phyloP scores from a whole-genome alignment of 2,797 vertebrate species.

The Pachyuromys duprasi region DNA sequence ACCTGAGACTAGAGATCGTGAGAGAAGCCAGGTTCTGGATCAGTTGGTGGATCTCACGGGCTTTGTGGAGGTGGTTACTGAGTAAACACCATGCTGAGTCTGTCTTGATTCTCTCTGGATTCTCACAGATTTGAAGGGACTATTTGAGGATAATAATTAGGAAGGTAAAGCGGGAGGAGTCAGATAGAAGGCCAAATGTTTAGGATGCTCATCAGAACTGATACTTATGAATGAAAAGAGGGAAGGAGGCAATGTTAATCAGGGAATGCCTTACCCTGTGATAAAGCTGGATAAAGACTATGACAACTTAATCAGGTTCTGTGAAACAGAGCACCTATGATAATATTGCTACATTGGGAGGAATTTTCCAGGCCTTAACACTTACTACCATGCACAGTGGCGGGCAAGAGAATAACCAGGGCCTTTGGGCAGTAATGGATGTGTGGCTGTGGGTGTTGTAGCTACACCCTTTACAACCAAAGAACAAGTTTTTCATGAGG shows the following conservation, averaged over 20 bases:
- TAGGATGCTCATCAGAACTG: background rate
- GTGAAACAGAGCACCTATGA: background rate
- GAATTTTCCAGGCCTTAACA: background rate
- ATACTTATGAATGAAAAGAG: background rate
- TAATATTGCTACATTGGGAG: background rate
- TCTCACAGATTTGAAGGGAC: background rate
- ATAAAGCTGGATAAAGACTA: background rate
- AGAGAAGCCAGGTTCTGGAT: background rate
- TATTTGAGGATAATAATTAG: background rate
- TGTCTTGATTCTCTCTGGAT: background rate
- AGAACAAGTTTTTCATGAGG: background rate
- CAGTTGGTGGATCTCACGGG: background rate
- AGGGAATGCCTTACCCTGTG: background rate
- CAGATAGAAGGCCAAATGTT: background rate
- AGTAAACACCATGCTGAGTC: background rate
- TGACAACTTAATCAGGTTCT: background rate
- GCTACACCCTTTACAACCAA: background rate
- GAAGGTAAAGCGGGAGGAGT: background rate
- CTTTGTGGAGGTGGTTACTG: background rate
- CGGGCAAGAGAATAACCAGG: background rate
- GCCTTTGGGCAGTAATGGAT: background rate
- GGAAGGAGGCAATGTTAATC: background rate
- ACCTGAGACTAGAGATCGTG: background rate
- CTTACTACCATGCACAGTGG: background rate
- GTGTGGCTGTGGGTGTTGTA: background rate